Evolutionary conservation across 37 sponge, comb jelly and placozoan genomes (phyloP).

Genomic region (Cliona cf. orientalis): DNA sequence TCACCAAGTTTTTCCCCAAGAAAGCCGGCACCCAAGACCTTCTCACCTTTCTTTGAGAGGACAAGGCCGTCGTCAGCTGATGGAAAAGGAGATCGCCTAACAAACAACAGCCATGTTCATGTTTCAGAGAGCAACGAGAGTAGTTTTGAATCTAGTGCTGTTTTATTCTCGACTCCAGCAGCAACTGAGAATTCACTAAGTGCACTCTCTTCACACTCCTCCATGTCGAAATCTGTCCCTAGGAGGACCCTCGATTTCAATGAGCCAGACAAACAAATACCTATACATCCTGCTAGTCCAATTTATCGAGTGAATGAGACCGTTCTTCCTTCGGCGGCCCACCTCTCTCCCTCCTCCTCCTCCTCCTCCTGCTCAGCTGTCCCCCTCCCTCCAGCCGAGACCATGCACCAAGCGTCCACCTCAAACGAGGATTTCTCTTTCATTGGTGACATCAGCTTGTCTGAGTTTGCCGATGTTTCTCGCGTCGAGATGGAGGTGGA

Average conservation of each 20-base stretch:
- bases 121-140: too few species aligned
- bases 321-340: neutral
- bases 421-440: conserved; percentile 9
- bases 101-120: too few species aligned
- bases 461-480: conserved; percentile 13
- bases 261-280: neutral
- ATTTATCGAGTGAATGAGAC: neutral
- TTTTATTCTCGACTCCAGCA: neutral
- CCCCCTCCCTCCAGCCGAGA: too few species aligned
- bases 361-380: neutral
- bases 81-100: neutral
- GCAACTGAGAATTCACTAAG: neutral
- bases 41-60: too few species aligned
- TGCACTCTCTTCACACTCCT: neutral
- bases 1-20: conserved; percentile 14
- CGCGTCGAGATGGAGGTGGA: neutral
- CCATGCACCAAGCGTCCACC: neutral
- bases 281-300: neutral
- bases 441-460: conserved; percentile 5
- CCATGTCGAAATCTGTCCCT: neutral
- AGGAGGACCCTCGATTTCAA: neutral
- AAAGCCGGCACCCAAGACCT: conserved; percentile 1
- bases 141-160: neutral
- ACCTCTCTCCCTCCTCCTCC: neutral
- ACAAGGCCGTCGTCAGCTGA: neutral